Evolutionary conservation across 2,797 vertebrate species (phyloP).

Genomic region (Rhabdophis nuchalis): DNA sequence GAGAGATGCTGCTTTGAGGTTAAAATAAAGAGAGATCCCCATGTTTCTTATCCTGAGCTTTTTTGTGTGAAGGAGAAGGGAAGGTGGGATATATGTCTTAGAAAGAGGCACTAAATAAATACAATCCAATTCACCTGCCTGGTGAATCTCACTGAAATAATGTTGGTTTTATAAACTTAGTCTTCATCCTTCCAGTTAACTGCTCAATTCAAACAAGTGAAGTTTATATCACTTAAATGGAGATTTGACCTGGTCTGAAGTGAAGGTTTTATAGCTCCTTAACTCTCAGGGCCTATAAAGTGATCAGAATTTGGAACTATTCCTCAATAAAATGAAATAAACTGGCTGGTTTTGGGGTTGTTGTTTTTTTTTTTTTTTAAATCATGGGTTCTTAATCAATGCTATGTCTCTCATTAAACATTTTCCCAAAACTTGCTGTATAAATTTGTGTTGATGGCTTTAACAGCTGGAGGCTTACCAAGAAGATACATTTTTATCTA

Average conservation of each 20-base stretch:
- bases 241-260: conserved; percentile 54
- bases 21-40: not conserved
- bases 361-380: conserved; percentile 14
- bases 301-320: conserved; percentile 33
- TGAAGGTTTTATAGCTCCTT: conserved; percentile 45
- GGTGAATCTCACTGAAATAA: conserved; percentile 23
- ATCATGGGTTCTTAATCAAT: conserved; percentile 50
- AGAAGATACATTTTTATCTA: not conserved
- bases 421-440: not conserved
- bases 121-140: conserved; percentile 14
- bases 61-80: not conserved
- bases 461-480: not conserved
- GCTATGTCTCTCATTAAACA: conserved; percentile 29
- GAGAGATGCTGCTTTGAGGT: not conserved
- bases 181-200: conserved; percentile 50
- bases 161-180: conserved; percentile 41
- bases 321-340: conserved; percentile 52
- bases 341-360: not conserved
- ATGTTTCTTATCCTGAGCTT: not conserved
- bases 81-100: not conserved
- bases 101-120: not conserved
- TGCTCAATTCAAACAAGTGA: conserved; percentile 49
- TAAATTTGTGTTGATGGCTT: not conserved
- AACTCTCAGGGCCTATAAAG: conserved; percentile 37
- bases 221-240: conserved; percentile 58